These are phyloP conservation scores for Stomorhina lunata DNA, from an alignment of 2,888 invertebrate genomes.

Conservation along the genomic window DNA sequence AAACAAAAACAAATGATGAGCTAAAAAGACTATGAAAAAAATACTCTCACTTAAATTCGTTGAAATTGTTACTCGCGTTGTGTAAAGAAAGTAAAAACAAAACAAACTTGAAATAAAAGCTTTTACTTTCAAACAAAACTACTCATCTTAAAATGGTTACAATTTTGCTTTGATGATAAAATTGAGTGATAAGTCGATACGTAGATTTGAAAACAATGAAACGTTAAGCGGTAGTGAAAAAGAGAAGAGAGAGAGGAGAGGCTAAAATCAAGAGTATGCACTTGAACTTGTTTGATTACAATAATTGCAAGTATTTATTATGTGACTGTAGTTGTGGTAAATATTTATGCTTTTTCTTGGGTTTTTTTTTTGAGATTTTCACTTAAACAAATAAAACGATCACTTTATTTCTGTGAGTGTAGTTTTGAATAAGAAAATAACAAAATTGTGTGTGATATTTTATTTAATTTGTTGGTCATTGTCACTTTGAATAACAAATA, in stretches of 20 bases:
- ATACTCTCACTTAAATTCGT: conserved; percentile 21
- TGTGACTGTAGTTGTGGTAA: neutral
- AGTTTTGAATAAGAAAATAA: neutral
- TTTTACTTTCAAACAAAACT: neutral
- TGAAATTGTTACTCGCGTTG: neutral
- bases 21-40: no score
- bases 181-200: neutral
- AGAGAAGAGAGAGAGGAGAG: neutral
- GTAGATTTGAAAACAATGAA: neutral
- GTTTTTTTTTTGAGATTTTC: conserved; percentile 46
- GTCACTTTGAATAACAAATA: conserved; percentile 42
- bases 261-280: conserved; percentile 51
- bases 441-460: conserved; percentile 8
- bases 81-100: conserved; percentile 38
- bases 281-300: conserved; percentile 66
- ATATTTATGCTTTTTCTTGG: neutral
- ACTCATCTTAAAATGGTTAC: neutral
- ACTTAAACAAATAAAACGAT: conserved; percentile 42
- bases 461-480: conserved; percentile 65
- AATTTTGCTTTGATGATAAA: neutral
- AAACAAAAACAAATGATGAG: no score
- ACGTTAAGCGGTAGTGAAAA: neutral
- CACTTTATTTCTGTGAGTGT: neutral
- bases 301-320: neutral
- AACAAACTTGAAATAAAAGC: neutral